phyloP scores from a whole-genome alignment of 1,140 invertebrate genomes.

The Galleria mellonella region DNA sequence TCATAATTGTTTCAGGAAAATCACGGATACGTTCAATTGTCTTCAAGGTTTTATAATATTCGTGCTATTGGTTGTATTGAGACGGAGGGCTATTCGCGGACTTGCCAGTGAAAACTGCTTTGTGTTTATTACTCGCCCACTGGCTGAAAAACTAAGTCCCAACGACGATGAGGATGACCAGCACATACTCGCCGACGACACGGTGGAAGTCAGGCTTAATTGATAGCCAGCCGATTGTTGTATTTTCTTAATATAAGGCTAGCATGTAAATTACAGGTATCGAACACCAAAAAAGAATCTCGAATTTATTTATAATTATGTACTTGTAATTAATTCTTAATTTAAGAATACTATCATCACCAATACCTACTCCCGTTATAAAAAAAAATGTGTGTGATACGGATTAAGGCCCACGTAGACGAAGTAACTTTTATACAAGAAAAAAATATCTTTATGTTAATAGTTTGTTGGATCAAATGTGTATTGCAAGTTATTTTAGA shows the following conservation, averaged over 20 bases:
- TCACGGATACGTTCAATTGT: slow-evolving; percentile 78
- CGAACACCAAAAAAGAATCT: too few relatives aligned
- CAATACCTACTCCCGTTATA: too few relatives aligned
- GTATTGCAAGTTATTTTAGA: too few relatives aligned
- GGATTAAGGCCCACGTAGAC: too few relatives aligned
- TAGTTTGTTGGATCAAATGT: too few relatives aligned
- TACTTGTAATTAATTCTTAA: not conserved
- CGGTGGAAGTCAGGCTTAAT: slow-evolving; percentile 55
- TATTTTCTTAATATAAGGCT: too few relatives aligned
- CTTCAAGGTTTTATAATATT: slow-evolving; percentile 82
- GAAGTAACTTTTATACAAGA: too few relatives aligned
- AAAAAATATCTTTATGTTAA: too few relatives aligned
- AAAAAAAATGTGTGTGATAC: too few relatives aligned
- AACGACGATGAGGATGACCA: slow-evolving; percentile 74
- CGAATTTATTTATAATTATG: not conserved
- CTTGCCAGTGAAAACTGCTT: slow-evolving; percentile 60
- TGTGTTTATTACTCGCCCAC: slow-evolving; percentile 45
- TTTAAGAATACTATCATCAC: not conserved
- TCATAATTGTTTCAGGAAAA: slow-evolving; percentile 71
- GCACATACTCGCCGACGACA: slow-evolving; percentile 53
- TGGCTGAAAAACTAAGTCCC: slow-evolving; percentile 70
- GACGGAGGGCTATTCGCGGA: slow-evolving; percentile 76
- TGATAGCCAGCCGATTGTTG: slow-evolving; percentile 5
- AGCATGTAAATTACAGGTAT: too few relatives aligned
- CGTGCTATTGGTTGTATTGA: slow-evolving; percentile 75